These are phyloP conservation scores for Pachyrhynchus sulphureomaculatus DNA, from an alignment of 1,140 invertebrate species.

Conservation along the genomic window DNA sequence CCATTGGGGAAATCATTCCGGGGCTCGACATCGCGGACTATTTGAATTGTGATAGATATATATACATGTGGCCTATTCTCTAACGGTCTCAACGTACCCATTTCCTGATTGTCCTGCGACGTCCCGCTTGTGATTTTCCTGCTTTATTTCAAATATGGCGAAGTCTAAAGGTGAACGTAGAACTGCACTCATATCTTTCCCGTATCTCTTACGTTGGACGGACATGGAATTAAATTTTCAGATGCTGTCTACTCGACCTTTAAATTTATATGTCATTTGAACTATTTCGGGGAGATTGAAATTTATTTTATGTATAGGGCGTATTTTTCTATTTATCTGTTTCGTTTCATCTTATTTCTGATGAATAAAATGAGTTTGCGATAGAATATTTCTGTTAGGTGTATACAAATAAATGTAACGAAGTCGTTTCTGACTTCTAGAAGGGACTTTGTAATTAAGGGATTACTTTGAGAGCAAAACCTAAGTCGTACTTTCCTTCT, in stretches of 20 bases:
- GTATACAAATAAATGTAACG: no score
- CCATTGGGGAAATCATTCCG: slow-evolving; percentile 40
- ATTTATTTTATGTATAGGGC: not conserved
- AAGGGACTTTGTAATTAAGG: no score
- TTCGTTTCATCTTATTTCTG: no score
- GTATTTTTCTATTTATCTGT: no score
- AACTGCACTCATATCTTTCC: slow-evolving; percentile 26
- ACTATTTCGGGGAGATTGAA: slow-evolving; percentile 14
- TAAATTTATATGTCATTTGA: slow-evolving; percentile 21
- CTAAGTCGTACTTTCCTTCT: no score
- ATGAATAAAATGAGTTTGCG: no score
- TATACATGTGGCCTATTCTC: slow-evolving; percentile 41
- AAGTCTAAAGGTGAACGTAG: slow-evolving; percentile 14
- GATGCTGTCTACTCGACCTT: slow-evolving; percentile 22
- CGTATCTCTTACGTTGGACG: slow-evolving; percentile 19
- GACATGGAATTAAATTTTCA: slow-evolving; percentile 31
- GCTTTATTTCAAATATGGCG: slow-evolving; percentile 32
- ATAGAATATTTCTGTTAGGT: no score
- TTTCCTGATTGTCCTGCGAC: slow-evolving; percentile 39
- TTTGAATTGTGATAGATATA: slow-evolving; percentile 43
- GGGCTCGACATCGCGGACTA: slow-evolving; percentile 35
- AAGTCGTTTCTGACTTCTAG: no score
- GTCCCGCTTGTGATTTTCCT: slow-evolving; percentile 35
- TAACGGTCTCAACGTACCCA: slow-evolving; percentile 37
- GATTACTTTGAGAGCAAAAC: no score